Conservation (phyloP, 2,113 vertebrate genomes). For the Muscicapa adusta region DNA sequence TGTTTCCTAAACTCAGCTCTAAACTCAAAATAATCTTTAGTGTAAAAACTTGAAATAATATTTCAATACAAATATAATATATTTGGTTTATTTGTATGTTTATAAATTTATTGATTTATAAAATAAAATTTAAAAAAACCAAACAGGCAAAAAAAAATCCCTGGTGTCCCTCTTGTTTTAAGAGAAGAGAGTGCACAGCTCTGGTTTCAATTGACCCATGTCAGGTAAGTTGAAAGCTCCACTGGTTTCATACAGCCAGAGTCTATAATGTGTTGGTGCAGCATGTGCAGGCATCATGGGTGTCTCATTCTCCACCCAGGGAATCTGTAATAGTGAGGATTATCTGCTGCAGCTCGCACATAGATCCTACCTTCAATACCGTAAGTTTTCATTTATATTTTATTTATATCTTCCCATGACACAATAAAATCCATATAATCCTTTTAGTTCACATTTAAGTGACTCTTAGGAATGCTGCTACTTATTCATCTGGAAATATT, state of each 20-base stretch:
- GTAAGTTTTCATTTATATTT: background rate
- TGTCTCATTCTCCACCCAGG: background rate
- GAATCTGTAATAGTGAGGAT: background rate
- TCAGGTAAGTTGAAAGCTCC: background rate
- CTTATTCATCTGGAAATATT: background rate
- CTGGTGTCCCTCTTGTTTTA: background rate
- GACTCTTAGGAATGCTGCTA: background rate
- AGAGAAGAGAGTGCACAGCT: background rate
- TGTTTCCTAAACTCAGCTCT: background rate
- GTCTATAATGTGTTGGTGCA: background rate
- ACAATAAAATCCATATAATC: background rate
- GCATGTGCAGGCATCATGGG: background rate
- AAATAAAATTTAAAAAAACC: background rate
- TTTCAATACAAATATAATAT: constrained; percentile 49
- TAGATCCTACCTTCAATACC: background rate
- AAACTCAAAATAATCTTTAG: background rate
- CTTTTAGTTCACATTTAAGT: background rate
- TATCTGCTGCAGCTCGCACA: background rate
- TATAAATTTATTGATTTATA: constrained; percentile 32
- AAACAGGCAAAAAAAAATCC: accelerated
- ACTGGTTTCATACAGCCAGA: background rate
- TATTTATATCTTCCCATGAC: background rate
- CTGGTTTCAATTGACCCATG: background rate
- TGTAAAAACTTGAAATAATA: background rate
- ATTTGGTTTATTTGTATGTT: constrained; percentile 48